phyloP scores from a whole-genome alignment of 1,140 invertebrate genomes.

The Amphibalanus amphitrite region DNA sequence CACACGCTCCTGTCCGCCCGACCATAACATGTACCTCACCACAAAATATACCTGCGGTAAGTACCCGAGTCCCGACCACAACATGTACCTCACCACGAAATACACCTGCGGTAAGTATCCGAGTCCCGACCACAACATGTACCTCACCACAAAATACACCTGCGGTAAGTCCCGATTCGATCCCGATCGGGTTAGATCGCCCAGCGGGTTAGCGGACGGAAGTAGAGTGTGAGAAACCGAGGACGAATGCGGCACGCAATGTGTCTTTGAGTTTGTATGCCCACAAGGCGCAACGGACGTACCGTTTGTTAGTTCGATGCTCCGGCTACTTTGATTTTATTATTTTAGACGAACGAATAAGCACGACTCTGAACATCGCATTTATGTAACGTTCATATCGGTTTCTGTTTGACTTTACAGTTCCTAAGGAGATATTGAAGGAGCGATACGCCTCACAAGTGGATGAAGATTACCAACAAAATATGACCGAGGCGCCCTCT shows the following conservation, averaged over 20 bases:
- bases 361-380: no score
- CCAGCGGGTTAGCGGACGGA: no score
- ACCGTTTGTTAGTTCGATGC: no score
- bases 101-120: background rate
- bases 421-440: background rate
- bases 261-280: no score
- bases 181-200: no score
- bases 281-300: no score
- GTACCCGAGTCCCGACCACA: background rate
- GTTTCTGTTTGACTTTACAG: background rate
- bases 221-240: no score
- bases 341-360: no score
- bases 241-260: no score
- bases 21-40: background rate
- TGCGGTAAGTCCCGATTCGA: background rate
- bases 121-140: background rate
- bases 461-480: background rate
- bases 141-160: background rate
- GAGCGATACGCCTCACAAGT: background rate
- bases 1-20: slow-evolving; percentile 4
- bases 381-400: no score
- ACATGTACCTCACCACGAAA: background rate
- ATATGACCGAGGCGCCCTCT: background rate
- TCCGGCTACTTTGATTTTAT: no score
- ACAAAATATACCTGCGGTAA: background rate